Conservation (phyloP, 2,797 vertebrate genomes). For the Lophius americanus region DNA sequence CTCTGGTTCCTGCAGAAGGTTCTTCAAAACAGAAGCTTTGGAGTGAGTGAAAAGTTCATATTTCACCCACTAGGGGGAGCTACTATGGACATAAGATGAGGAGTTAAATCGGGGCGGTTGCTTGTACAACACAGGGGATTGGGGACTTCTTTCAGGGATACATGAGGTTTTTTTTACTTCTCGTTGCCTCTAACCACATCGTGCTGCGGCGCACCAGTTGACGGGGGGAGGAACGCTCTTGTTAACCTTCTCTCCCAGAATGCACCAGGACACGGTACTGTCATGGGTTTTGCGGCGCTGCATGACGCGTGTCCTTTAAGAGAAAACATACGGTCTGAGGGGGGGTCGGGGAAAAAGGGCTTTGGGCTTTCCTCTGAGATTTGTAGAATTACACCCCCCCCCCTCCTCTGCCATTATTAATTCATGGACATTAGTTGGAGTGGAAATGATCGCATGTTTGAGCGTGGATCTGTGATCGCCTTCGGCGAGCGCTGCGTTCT, state of each 20-base stretch:
- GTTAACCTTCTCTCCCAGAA: conserved; percentile 5
- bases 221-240: too few species aligned
- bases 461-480: conserved; percentile 55
- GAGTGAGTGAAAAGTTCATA: too few species aligned
- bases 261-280: conserved; percentile 1
- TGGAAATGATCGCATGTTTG: conserved; percentile 62
- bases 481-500: conserved; percentile 48
- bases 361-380: conserved; percentile 48
- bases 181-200: too few species aligned
- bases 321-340: conserved; percentile 39
- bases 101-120: too few species aligned
- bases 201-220: too few species aligned
- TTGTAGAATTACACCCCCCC: conserved; percentile 58
- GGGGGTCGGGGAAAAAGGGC: conserved; percentile 17
- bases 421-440: conserved; percentile 69
- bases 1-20: conserved; percentile 3
- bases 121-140: too few species aligned
- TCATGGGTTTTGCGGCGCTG: conserved; percentile 18
- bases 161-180: too few species aligned
- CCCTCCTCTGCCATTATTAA: conserved; percentile 66
- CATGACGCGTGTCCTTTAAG: conserved; percentile 22
- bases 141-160: too few species aligned
- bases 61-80: too few species aligned
- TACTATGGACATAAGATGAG: too few species aligned
- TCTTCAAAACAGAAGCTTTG: too few species aligned